Percentiles rank a stretch among this genome's conserved stretches.
Conservation (phyloP, 1,140 invertebrate genomes). For the Aricia agestis region DNA sequence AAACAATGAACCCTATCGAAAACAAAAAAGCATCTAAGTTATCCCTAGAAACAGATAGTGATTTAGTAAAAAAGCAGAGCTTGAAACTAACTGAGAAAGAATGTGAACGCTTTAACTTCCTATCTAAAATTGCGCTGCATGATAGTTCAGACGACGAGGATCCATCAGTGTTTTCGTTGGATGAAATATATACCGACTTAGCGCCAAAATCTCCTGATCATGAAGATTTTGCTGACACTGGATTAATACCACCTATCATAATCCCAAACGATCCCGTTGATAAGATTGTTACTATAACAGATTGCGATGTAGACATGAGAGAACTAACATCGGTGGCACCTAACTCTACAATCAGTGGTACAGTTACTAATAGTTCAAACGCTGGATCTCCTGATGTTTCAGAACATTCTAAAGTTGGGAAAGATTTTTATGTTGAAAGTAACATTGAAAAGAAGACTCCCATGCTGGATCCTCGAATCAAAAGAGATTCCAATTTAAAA, state of each 20-base stretch:
- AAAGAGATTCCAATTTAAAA: constrained; percentile 36
- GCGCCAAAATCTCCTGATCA: constrained; percentile 67
- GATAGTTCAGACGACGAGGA: constrained; percentile 54
- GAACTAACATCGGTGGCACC: constrained; percentile 29
- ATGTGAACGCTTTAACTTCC: constrained; percentile 78
- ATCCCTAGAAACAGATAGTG: not conserved
- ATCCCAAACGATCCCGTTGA: constrained; percentile 61
- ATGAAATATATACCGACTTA: constrained; percentile 47
- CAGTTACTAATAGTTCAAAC: not conserved
- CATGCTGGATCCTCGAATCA: constrained; percentile 42
- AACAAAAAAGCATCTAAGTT: not conserved
- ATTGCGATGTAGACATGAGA: constrained; percentile 61
- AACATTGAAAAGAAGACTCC: constrained; percentile 25
- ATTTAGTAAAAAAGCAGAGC: constrained; percentile 51
- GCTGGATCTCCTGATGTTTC: not conserved
- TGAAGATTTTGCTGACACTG: constrained; percentile 43
- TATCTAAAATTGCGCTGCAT: constrained; percentile 50
- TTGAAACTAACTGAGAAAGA: constrained; percentile 71
- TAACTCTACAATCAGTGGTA: not conserved
- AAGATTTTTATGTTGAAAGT: constrained; percentile 19
- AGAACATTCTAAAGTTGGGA: constrained; percentile 20
- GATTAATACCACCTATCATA: constrained; percentile 51
- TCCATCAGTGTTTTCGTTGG: constrained; percentile 30
- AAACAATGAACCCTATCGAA: constrained; percentile 24
- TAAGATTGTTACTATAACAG: constrained; percentile 32